Evolutionary conservation across 1,140 invertebrate species (phyloP), one percentile per base, ranked within the genome.

Genomic region (Cheumatopsyche charites): DNA sequence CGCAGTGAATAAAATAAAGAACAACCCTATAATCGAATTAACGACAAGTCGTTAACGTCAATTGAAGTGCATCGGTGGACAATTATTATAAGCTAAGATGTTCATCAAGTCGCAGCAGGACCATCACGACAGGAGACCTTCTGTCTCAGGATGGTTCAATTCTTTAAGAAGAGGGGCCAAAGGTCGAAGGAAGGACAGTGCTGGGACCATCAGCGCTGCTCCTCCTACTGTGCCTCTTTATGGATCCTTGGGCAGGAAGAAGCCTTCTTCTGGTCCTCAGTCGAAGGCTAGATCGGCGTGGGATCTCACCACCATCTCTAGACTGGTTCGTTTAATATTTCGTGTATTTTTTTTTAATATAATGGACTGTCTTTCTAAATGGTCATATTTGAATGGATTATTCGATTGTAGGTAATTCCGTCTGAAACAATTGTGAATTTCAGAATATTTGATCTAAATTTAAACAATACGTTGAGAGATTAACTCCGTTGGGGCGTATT

Each of bases 81-180:
- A 5, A 62, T 41, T 41, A 17, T 7, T 58, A 6, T 47, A 9
- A 55, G 49, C 12, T 1, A 62, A 82, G 78, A 85, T 85, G 83
- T 85, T 85, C 77, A 85, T 85, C 79, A 85, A 85, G 76, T 79
- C 79, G 75, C 81, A 79, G 71, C 81, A 81, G 75, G 73, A 75
- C 52, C 80, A 81, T 73, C n/a, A 36, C 29, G 83, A 88, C 82
- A 87, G 81, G 78, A 86, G 82, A 77, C 87, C 80, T 79, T 88
- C 86, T 76, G 88, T 90, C 45, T 86, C 87, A 68, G 89, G 88
- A 77, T 93, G 91, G 91, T 92, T 92, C 80, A 90, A 88, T 65
- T 92, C 91, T 65, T 78, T 93, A 76, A 87, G 90, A 61, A 86
- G 90, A 23, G 83, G 82, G 43, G 82, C 81, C 6, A 77, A 81